Evolutionary conservation across 2,888 invertebrate species (phyloP).

Genomic region (Stictocephala bisonia): DNA sequence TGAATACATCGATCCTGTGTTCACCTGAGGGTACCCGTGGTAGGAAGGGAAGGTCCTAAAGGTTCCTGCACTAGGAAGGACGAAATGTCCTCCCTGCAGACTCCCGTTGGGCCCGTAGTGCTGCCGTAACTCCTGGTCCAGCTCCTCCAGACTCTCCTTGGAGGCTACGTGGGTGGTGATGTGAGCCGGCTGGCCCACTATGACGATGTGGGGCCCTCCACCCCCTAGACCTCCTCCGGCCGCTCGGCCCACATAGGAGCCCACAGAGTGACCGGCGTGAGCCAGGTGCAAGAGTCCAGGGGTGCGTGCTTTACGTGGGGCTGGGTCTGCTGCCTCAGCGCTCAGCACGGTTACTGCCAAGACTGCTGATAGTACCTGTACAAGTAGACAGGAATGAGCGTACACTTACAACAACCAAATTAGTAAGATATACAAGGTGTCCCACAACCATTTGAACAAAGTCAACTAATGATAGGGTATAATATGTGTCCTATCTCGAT

Average conservation of each 20-base stretch:
- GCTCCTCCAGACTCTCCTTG: constrained; percentile 30
- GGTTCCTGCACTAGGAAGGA: neutral
- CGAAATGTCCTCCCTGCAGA: neutral
- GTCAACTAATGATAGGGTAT: no score
- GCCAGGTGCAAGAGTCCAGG: constrained; percentile 25
- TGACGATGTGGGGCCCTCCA: constrained; percentile 21
- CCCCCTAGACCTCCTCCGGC: neutral
- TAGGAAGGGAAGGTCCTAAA: neutral
- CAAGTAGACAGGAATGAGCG: no score
- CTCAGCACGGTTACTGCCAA: no score
- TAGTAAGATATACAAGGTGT: no score
- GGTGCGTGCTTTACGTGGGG: no score
- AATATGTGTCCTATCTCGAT: no score
- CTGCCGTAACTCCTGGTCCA: constrained; percentile 17
- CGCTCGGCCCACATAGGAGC: constrained; percentile 6
- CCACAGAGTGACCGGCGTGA: constrained; percentile 32
- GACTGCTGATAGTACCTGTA: no score
- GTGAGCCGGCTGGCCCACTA: constrained; percentile 7
- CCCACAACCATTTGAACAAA: no score
- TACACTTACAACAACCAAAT: no score
- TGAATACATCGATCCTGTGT: neutral
- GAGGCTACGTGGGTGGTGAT: constrained; percentile 11
- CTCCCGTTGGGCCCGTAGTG: constrained; percentile 31
- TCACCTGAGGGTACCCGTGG: neutral
- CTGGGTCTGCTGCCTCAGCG: no score